These are phyloP conservation scores for Caenorhabditis latens DNA, from an alignment of 1,140 invertebrate species.

Conservation along the genomic window DNA sequence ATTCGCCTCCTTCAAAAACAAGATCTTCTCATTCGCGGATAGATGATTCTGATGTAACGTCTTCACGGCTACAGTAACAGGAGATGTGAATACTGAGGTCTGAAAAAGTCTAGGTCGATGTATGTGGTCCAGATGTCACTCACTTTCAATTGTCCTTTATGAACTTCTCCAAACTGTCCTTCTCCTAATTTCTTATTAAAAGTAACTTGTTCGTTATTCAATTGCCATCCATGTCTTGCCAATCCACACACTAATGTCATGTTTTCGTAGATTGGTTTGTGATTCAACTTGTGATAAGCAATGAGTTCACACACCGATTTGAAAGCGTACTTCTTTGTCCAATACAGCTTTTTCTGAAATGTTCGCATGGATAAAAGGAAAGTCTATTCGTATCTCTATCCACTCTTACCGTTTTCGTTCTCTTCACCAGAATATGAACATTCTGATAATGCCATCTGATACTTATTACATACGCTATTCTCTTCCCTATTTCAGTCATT, in stretches of 20 bases:
- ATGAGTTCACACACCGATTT: constrained; percentile 21
- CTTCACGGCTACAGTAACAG: constrained; percentile 27
- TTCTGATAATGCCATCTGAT: constrained; percentile 27
- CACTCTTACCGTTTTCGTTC: constrained; percentile 6
- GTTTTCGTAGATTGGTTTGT: background rate
- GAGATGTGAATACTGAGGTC: background rate
- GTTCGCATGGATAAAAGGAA: background rate
- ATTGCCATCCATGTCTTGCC: constrained; percentile 20
- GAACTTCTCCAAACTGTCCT: constrained; percentile 41
- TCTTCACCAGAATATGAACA: constrained; percentile 13
- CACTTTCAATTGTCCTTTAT: constrained; percentile 27
- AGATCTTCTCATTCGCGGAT: constrained; percentile 10
- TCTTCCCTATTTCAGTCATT: background rate
- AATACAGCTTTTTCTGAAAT: constrained; percentile 40
- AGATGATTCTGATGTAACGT: constrained; percentile 40
- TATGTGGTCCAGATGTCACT: background rate
- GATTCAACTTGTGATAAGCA: constrained; percentile 16
- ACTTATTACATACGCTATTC: constrained; percentile 5
- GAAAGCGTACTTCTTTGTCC: constrained; percentile 34
- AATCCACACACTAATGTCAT: constrained; percentile 24
- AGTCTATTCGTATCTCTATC: too few species aligned
- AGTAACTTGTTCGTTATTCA: constrained; percentile 27
- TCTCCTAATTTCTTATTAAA: constrained; percentile 20
- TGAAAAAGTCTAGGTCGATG: background rate
- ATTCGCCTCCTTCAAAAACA: constrained; percentile 35